Evolutionary conservation across 2,888 invertebrate genomes (phyloP).

Genomic region (Xanthorhoe designata): DNA sequence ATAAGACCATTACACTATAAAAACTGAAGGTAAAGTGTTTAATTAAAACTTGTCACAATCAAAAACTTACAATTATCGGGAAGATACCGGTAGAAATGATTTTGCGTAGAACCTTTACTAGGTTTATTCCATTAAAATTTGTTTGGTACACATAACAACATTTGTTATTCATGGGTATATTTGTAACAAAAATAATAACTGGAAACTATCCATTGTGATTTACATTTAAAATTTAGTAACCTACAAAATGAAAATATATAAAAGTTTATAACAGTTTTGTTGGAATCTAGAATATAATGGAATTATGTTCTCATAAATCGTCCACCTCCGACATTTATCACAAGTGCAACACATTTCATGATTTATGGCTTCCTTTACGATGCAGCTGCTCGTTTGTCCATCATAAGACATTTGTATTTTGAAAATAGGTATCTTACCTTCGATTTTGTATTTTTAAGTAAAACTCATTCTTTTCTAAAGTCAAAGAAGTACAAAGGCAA

Average conservation of each 20-base stretch:
- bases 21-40: too few species aligned
- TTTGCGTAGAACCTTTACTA: too few species aligned
- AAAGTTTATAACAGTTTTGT: not conserved
- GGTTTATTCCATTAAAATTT: too few species aligned
- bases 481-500: not conserved
- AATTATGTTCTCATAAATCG: not conserved
- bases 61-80: too few species aligned
- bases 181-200: too few species aligned
- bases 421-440: not conserved
- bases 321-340: not conserved
- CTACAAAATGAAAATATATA: not conserved
- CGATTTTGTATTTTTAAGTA: too few species aligned
- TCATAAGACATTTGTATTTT: not conserved
- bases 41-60: too few species aligned
- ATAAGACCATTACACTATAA: too few species aligned
- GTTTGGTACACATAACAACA: too few species aligned
- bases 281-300: not conserved
- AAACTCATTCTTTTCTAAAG: not conserved
- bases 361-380: not conserved
- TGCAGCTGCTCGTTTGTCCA: not conserved
- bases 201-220: not conserved
- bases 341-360: slow-evolving; percentile 2
- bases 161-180: too few species aligned
- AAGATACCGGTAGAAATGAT: too few species aligned
- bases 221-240: not conserved